These are phyloP conservation scores for Sorex araneus DNA, from an alignment of 2,113 vertebrate species.

Conservation along the genomic window DNA sequence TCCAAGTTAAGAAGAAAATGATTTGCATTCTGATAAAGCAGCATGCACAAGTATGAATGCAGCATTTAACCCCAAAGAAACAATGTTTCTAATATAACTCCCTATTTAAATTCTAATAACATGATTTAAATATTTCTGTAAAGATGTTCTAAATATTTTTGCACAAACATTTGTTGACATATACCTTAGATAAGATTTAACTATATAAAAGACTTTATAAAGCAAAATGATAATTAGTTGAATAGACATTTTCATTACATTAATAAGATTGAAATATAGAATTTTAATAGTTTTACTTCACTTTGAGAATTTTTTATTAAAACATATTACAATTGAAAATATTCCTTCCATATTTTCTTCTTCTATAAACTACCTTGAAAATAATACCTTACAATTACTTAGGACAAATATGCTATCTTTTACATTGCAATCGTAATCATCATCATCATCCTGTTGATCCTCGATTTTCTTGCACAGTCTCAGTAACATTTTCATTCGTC, in stretches of 20 bases:
- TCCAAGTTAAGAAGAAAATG: slow-evolving; percentile 67
- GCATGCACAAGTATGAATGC: slow-evolving; percentile 6
- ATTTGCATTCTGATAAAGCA: slow-evolving; percentile 53
- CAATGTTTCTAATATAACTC: slow-evolving; percentile 34
- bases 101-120: slow-evolving; percentile 38
- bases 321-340: not conserved
- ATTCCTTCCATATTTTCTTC: not conserved
- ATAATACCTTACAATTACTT: not conserved
- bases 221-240: not conserved
- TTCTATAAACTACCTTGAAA: not conserved
- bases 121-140: not conserved
- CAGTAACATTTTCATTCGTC: too few relatives aligned
- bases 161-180: not conserved
- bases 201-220: not conserved
- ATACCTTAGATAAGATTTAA: not conserved
- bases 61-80: not conserved
- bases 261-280: not conserved
- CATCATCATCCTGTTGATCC: too few relatives aligned
- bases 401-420: not conserved
- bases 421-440: not conserved
- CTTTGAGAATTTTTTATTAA: not conserved
- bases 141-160: not conserved
- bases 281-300: not conserved
- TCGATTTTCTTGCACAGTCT: too few relatives aligned
- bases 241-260: not conserved